Conservation (phyloP, 2,113 vertebrate genomes). For the Platycercus adscitus region DNA sequence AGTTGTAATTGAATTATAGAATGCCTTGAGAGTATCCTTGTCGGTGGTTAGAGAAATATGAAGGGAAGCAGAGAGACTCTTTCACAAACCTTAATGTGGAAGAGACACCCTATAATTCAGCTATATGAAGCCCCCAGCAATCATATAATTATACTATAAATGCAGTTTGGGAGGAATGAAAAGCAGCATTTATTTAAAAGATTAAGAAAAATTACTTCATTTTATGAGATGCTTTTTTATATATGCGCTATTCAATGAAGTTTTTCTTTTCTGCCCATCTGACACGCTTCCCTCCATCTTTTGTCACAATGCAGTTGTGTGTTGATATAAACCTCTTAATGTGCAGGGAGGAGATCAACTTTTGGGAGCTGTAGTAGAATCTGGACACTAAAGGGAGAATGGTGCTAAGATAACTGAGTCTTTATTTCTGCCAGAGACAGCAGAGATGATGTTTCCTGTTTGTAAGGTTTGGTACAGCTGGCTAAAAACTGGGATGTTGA, state of each 20-base stretch:
- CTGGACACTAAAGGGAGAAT: neutral
- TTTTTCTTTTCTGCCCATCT: constrained; percentile 18
- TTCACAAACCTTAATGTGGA: constrained; percentile 61
- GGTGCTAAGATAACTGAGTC: neutral
- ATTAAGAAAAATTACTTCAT: constrained; percentile 54
- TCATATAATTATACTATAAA: constrained; percentile 75
- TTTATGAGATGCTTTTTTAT: constrained; percentile 26
- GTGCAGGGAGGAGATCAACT: neutral
- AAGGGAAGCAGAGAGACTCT: constrained; percentile 64
- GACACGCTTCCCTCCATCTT: neutral
- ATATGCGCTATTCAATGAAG: constrained; percentile 13
- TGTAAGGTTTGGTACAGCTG: neutral
- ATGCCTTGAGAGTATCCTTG: constrained; percentile 76
- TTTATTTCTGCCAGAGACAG: neutral
- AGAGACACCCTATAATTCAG: constrained; percentile 76
- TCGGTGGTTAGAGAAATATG: constrained; percentile 67
- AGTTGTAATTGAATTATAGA: constrained; percentile 80
- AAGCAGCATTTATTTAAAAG: constrained; percentile 71
- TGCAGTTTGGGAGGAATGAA: constrained; percentile 63
- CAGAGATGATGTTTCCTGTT: neutral
- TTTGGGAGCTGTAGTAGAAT: neutral
- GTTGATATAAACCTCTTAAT: neutral
- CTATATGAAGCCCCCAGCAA: constrained; percentile 75
- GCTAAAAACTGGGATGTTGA: neutral
- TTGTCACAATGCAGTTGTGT: neutral